These are phyloP conservation scores for Apamea monoglypha DNA, from an alignment of 2,888 invertebrate species.

Conservation along the genomic window DNA sequence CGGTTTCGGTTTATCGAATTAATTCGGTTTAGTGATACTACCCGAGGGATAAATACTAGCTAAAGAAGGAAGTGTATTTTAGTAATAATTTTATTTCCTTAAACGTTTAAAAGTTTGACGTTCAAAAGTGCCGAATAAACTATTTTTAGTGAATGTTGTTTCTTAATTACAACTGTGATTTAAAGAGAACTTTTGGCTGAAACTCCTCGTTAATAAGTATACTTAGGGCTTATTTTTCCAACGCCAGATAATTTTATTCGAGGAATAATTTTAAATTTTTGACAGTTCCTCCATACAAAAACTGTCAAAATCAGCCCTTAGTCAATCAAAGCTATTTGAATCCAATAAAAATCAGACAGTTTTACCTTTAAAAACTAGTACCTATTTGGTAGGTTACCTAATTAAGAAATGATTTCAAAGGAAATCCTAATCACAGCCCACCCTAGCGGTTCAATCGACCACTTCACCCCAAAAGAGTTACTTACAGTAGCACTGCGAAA, in stretches of 20 bases:
- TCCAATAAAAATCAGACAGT: not conserved
- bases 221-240: too few relatives aligned
- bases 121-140: not conserved
- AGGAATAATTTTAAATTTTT: too few relatives aligned
- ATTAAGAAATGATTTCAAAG: not conserved
- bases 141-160: not conserved
- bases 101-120: not conserved
- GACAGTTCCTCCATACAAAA: too few relatives aligned
- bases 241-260: too few relatives aligned
- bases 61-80: not conserved
- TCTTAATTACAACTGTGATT: not conserved
- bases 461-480: not conserved
- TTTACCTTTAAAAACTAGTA: not conserved
- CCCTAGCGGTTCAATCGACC: slow-evolving; percentile 1
- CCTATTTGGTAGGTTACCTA: too few relatives aligned
- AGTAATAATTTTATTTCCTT: not conserved
- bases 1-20: not conserved
- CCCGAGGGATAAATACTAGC: not conserved
- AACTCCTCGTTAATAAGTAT: not conserved
- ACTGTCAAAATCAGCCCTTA: too few relatives aligned
- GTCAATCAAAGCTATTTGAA: not conserved
- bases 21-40: too few relatives aligned
- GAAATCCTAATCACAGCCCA: slow-evolving; percentile 23
- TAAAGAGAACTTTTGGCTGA: not conserved
- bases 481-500: not conserved